These are phyloP conservation scores for Ornithorhynchus anatinus DNA, from an alignment of 2,113 vertebrate species.

Conservation along the genomic window DNA sequence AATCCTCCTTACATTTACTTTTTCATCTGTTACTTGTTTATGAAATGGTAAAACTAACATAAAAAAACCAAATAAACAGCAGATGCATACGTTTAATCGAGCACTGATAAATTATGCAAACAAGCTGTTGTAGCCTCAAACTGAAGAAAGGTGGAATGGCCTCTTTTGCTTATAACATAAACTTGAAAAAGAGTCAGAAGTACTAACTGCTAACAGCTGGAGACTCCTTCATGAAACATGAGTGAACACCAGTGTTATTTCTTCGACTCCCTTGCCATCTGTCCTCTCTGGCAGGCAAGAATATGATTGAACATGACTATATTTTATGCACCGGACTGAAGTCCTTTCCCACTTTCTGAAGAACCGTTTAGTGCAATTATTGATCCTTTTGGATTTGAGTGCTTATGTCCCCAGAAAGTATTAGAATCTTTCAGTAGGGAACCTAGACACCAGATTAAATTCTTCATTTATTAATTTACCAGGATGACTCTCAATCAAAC, in stretches of 20 bases:
- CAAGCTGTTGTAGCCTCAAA: conserved; percentile 1
- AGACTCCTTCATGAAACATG: not conserved
- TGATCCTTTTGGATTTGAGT: not conserved
- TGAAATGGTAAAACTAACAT: conserved; percentile 2
- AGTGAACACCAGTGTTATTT: not conserved
- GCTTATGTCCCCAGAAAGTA: not conserved
- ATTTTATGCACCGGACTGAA: not conserved
- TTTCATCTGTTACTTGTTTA: not conserved
- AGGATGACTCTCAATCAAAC: no score
- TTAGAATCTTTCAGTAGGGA: not conserved
- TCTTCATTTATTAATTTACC: not conserved
- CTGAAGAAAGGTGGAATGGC: not conserved
- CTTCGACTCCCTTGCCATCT: not conserved
- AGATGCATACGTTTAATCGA: conserved; percentile 18
- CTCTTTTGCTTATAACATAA: not conserved
- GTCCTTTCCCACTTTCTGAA: not conserved
- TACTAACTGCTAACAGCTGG: not conserved
- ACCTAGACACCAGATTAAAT: not conserved
- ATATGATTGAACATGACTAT: not conserved
- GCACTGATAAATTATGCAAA: conserved; percentile 27
- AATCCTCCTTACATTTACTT: no score
- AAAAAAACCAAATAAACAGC: conserved; percentile 10
- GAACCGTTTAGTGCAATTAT: not conserved
- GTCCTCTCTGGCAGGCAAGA: not conserved
- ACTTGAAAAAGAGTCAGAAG: not conserved